These are phyloP conservation scores for Montipora capricornis DNA, from an alignment of 64 coral and sea anemone genomes.

Conservation along the genomic window DNA sequence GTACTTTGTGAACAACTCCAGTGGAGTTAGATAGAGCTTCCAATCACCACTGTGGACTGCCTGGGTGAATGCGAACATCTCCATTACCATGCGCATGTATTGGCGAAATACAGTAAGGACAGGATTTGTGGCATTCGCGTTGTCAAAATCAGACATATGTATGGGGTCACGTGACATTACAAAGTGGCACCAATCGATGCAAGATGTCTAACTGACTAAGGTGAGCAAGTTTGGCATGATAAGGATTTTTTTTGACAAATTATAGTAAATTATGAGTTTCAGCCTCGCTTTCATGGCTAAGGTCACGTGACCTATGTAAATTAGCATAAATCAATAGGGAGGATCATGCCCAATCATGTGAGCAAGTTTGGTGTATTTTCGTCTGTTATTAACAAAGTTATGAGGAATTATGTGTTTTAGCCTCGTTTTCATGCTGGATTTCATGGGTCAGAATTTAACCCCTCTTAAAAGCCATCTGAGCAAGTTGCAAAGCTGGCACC, in stretches of 20 bases:
- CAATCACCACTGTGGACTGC: too few relatives aligned
- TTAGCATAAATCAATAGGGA: slow-evolving; percentile 71
- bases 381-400: slow-evolving; percentile 47
- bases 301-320: slow-evolving; percentile 70
- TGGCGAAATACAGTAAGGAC: too few relatives aligned
- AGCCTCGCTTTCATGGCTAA: slow-evolving; percentile 76
- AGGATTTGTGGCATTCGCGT: too few relatives aligned
- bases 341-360: slow-evolving; percentile 74
- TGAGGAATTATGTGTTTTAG: slow-evolving; percentile 35
- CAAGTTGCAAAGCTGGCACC: slow-evolving; percentile 76
- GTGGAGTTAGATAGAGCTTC: too few relatives aligned
- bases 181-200: slow-evolving; percentile 67
- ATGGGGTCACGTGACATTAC: slow-evolving; percentile 68
- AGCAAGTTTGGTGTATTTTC: slow-evolving; percentile 70
- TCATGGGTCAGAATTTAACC: slow-evolving; percentile 29
- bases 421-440: slow-evolving; percentile 9
- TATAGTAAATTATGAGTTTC: slow-evolving; percentile 70
- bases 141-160: not conserved
- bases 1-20: too few relatives aligned
- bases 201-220: slow-evolving; percentile 76
- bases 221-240: slow-evolving; percentile 76
- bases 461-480: slow-evolving; percentile 73
- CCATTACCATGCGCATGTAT: too few relatives aligned
- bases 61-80: too few relatives aligned
- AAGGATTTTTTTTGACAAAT: slow-evolving; percentile 82